Base-by-base conservation (phyloP, 2,888 invertebrate genomes). In the Orthosia gracilis region DNA sequence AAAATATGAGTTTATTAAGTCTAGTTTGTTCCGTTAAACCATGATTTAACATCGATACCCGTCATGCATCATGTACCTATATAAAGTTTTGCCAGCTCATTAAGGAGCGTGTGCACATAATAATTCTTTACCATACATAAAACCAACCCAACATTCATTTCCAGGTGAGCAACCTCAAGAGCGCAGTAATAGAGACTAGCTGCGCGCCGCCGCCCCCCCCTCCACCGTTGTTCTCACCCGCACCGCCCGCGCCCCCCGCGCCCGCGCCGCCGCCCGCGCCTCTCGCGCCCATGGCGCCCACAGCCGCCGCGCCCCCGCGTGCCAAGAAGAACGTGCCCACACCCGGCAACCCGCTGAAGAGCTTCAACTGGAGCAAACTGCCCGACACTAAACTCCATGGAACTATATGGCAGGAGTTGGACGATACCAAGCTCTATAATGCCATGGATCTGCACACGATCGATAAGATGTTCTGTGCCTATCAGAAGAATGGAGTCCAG, bases 301-400 rank as follows among this genome's bases (percentile, higher is more conserved):
- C 31, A 3, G 31, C 97, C 0, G 95, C 97, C 13, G 97, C 97
- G 66, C 90, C 95, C 0, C 97, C 98, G 76, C 94, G 97, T 64
- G 96, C 97, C 23, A 98, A 98, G 93, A 99, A 99, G 94, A 98
- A 99, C 94, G 98, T 99, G 74, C 99, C 99, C 17, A 98, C 98
- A 87, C 98, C 99, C 0, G 97, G 98, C 9, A 98, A 98, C 93
- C 99, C 99, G 0, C 95, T 99, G 70, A 99, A 99, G 94, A 99
- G 99, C 70, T 99, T 99, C 96, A 99, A 99, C 96, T 99, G 99
- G 99, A 98, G 98, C 68, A 99, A 99, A 92, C 96, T 99, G 77
- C 99, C 99, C 0, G 99, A 99, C 87, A 97, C 98, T 57, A 99
- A 99, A 91, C 97, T 99, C 3, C 98, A 98, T 85, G 99, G 99